These are phyloP conservation scores for Megamerina dolium DNA, from an alignment of 2,888 invertebrate species.

Conservation along the genomic window DNA sequence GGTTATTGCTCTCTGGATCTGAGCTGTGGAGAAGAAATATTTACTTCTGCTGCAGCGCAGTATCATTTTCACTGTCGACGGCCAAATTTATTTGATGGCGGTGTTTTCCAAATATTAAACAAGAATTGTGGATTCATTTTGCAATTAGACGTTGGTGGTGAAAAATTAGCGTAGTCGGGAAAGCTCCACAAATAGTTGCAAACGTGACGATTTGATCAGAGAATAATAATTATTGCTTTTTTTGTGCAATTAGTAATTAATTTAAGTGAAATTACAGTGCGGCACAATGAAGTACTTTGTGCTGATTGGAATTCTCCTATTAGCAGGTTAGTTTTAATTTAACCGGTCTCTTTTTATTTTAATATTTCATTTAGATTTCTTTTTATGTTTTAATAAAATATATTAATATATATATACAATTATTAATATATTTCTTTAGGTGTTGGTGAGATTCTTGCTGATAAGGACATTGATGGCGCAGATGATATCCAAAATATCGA, in stretches of 20 bases:
- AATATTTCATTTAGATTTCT: no score
- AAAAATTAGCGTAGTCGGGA: background rate
- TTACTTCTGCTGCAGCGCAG: background rate
- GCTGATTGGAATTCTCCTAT: slow-evolving; percentile 36
- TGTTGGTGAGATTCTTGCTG: slow-evolving; percentile 36
- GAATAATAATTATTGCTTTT: background rate
- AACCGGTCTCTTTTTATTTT: no score
- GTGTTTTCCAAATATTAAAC: background rate
- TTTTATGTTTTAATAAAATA: no score
- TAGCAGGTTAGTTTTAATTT: slow-evolving; percentile 34
- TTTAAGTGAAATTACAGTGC: slow-evolving; percentile 2
- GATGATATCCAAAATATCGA: slow-evolving; percentile 59
- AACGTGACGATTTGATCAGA: slow-evolving; percentile 15
- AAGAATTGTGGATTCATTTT: slow-evolving; percentile 15
- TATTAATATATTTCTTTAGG: slow-evolving; percentile 25
- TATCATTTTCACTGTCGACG: no score
- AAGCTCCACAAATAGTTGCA: slow-evolving; percentile 4
- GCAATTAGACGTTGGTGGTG: slow-evolving; percentile 4
- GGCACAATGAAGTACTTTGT: slow-evolving; percentile 39
- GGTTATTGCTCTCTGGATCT: slow-evolving; percentile 12
- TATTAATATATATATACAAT: no score
- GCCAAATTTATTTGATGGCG: no score
- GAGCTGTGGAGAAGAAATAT: background rate
- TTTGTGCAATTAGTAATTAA: slow-evolving; percentile 10
- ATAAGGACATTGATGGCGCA: slow-evolving; percentile 22